Evolutionary conservation across 1,140 invertebrate genomes (phyloP).

Genomic region (Formica exsecta): DNA sequence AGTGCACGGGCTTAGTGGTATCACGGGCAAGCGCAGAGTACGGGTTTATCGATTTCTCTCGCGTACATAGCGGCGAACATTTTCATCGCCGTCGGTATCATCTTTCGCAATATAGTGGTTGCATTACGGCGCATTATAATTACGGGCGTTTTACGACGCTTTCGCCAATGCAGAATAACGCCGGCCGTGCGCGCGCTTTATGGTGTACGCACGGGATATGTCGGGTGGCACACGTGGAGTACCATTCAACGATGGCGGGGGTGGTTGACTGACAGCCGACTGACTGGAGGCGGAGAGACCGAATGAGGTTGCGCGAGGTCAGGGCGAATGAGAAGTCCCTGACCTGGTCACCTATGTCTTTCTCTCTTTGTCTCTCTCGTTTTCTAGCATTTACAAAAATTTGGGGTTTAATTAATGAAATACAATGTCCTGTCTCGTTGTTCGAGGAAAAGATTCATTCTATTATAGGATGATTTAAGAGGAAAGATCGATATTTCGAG

Average conservation of each 20-base stretch:
- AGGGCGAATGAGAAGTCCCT: conserved; percentile 79
- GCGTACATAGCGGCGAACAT: conserved; percentile 19
- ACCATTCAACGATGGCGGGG: conserved; percentile 8
- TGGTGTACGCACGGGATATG: conserved; percentile 37
- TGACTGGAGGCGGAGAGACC: conserved; percentile 35
- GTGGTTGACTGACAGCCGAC: conserved; percentile 6
- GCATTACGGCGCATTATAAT: conserved; percentile 57
- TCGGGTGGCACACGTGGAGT: conserved; percentile 40
- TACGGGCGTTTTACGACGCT: conserved; percentile 57
- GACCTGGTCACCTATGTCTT: conserved; percentile 80
- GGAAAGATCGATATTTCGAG: background rate
- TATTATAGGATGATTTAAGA: background rate
- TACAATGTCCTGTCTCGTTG: background rate
- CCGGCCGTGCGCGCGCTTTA: background rate
- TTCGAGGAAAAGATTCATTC: background rate
- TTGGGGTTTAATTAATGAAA: conserved; percentile 56
- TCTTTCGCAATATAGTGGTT: conserved; percentile 61
- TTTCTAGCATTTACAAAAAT: conserved; percentile 36
- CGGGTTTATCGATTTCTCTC: conserved; percentile 50
- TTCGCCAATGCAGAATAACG: conserved; percentile 42
- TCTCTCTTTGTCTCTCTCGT: conserved; percentile 48
- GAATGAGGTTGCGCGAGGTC: conserved; percentile 76
- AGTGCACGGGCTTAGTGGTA: background rate
- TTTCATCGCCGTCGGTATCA: conserved; percentile 55
- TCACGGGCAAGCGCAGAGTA: conserved; percentile 1